Percentiles rank a stretch among this genome's conserved stretches.
phyloP scores from a whole-genome alignment of 2,113 vertebrate species.

The Anoura caudifer region DNA sequence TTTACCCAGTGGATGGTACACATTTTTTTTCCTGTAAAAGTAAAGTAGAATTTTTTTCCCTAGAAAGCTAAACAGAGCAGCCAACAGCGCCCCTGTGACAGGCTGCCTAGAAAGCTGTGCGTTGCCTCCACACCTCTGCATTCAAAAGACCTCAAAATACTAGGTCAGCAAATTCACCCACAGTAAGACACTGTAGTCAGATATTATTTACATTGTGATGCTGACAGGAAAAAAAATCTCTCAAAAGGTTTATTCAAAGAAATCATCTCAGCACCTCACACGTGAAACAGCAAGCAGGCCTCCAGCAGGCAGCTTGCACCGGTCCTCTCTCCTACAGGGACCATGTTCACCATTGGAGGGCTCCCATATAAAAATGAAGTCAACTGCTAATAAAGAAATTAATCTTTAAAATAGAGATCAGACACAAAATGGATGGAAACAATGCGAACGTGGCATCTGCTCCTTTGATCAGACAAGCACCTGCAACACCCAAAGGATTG shows the following conservation, averaged over 20 bases:
- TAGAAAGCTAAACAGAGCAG: not conserved
- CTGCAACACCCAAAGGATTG: not conserved
- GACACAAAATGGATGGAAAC: not conserved
- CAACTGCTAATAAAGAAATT: not conserved
- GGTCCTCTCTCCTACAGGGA: not conserved
- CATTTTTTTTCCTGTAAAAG: not conserved
- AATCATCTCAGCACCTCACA: accelerated
- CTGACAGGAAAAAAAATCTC: not conserved
- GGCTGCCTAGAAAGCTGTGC: accelerated
- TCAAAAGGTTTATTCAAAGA: not conserved
- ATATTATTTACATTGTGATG: accelerated
- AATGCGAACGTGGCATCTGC: accelerated
- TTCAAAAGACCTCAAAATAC: not conserved
- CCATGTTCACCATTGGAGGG: not conserved
- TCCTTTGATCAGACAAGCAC: not conserved
- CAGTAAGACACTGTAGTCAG: accelerated
- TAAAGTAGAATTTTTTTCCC: not conserved
- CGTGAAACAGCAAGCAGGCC: accelerated
- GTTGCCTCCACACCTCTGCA: accelerated
- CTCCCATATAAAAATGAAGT: not conserved
- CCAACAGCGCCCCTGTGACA: accelerated
- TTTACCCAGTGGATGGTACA: not conserved
- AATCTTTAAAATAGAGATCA: not conserved
- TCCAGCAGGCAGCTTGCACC: accelerated
- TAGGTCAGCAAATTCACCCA: too few relatives aligned